Evolutionary conservation across 2,113 vertebrate species (phyloP).

Genomic region (Azemiops feae): DNA sequence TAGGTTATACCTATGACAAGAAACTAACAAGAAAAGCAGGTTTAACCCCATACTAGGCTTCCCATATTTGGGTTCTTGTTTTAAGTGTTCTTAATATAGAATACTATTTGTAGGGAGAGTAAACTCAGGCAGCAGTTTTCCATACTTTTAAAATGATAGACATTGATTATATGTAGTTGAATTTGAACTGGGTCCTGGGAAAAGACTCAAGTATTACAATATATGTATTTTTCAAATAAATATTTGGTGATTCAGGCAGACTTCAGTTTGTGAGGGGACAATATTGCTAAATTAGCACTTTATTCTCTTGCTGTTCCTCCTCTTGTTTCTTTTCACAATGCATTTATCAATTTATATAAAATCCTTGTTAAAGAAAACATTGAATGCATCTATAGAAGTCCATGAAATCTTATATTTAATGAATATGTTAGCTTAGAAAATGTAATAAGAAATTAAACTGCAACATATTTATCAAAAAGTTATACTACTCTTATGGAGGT

Average conservation of each 20-base stretch:
- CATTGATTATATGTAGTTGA: background rate
- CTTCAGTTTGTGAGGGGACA: background rate
- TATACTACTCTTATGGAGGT: background rate
- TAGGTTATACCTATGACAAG: background rate
- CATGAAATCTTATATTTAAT: background rate
- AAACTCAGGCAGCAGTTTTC: background rate
- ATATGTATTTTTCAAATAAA: background rate
- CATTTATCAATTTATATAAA: background rate
- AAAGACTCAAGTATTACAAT: background rate
- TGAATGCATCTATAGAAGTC: background rate
- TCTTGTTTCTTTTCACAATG: background rate
- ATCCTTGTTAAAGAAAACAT: background rate
- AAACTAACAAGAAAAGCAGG: background rate
- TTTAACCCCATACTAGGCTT: background rate
- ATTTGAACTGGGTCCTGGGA: background rate
- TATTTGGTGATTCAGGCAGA: background rate
- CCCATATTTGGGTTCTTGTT: background rate
- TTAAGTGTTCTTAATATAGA: background rate
- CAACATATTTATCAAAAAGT: background rate
- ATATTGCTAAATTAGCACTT: background rate
- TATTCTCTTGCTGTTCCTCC: background rate
- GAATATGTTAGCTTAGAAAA: background rate
- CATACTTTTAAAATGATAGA: background rate
- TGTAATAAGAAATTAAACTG: background rate
- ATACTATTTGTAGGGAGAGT: background rate